Percentiles rank a stretch among this genome's conserved stretches.
Evolutionary conservation across 2,113 vertebrate species (phyloP).

Genomic region (Phaethornis superciliosus): DNA sequence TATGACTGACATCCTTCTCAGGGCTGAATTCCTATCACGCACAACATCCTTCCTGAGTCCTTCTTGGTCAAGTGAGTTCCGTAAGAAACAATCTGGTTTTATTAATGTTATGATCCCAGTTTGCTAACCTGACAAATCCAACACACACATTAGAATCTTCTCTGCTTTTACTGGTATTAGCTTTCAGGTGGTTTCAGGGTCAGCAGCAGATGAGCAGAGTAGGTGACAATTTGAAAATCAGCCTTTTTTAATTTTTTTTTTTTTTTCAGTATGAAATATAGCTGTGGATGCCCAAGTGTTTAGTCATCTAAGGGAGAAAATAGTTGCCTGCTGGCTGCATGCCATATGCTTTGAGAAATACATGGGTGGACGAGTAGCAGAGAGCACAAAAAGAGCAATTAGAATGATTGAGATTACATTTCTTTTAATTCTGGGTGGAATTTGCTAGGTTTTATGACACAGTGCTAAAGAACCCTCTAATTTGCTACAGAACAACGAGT

Average conservation of each 20-base stretch:
- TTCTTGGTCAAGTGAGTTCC: neutral
- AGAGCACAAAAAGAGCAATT: neutral
- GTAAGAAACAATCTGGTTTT: neutral
- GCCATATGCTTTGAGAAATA: neutral
- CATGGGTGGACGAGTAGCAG: neutral
- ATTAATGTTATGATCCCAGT: neutral
- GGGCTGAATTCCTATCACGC: slow-evolving; percentile 3
- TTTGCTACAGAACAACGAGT: neutral
- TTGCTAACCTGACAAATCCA: neutral
- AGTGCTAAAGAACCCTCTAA: neutral
- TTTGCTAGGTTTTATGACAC: neutral
- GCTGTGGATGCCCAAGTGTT: neutral
- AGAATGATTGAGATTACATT: neutral
- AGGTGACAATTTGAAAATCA: neutral
- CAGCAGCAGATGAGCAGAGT: neutral
- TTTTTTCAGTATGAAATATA: neutral
- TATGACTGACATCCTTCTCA: slow-evolving; percentile 54
- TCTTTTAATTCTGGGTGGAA: neutral
- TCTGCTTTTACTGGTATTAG: neutral
- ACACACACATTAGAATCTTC: rapidly evolving
- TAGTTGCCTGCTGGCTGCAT: neutral
- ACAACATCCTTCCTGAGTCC: slow-evolving; percentile 37
- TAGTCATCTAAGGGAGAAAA: neutral
- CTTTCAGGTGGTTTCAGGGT: neutral
- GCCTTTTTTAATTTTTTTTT: neutral